These are phyloP conservation scores for Himantopus leucocephalus DNA, from an alignment of 2,113 vertebrate genomes.

Conservation along the genomic window DNA sequence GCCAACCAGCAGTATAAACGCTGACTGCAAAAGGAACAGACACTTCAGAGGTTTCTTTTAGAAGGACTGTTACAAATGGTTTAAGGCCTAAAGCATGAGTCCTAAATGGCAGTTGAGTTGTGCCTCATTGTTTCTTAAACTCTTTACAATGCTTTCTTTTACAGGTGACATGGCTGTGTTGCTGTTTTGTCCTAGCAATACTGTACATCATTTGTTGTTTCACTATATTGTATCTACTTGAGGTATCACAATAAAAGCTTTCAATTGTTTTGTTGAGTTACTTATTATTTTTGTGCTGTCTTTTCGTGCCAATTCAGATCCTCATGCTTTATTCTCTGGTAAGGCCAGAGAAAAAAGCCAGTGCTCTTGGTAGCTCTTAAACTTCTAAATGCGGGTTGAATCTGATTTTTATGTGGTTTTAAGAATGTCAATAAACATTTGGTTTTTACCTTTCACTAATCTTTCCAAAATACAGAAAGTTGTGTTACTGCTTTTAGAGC, in stretches of 20 bases:
- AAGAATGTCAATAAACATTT: background rate
- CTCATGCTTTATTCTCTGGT: background rate
- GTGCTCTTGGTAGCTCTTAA: background rate
- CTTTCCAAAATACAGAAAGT: background rate
- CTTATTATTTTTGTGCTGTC: background rate
- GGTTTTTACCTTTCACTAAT: background rate
- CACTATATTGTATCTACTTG: conserved; percentile 88
- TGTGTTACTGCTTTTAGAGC: background rate
- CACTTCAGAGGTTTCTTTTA: conserved; percentile 63
- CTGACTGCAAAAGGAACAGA: conserved; percentile 27
- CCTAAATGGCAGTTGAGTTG: conserved; percentile 74
- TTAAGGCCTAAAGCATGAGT: conserved; percentile 83
- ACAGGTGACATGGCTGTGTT: conserved; percentile 79
- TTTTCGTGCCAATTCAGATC: background rate
- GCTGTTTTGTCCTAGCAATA: conserved; percentile 85
- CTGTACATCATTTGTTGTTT: conserved; percentile 86
- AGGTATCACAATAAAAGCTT: conserved; percentile 94
- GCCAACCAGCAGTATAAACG: background rate
- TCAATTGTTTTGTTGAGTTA: conserved; percentile 72
- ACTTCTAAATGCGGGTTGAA: background rate
- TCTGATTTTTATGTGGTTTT: background rate
- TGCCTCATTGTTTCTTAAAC: conserved; percentile 78
- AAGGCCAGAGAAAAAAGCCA: background rate
- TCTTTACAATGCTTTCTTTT: conserved; percentile 73
- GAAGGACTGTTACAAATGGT: conserved; percentile 74